Evolutionary conservation across 2,113 vertebrate species (phyloP).

Genomic region (Pelmatolapia mariae): DNA sequence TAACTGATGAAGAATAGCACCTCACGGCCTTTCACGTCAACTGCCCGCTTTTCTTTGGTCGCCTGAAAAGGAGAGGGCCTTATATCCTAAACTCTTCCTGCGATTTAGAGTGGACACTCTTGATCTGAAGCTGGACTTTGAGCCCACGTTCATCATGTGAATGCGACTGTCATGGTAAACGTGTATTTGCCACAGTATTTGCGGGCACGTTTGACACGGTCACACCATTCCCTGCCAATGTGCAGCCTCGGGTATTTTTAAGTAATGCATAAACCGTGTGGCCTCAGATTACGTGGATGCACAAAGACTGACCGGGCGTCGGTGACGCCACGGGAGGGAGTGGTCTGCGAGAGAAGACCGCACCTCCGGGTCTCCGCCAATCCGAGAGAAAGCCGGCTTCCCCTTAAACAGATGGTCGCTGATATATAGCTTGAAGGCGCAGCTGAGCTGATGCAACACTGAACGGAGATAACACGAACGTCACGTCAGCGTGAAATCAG

Average conservation of each 20-base stretch:
- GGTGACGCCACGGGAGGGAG: neutral
- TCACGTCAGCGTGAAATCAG: neutral
- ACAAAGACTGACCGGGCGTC: neutral
- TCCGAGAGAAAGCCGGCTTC: conserved; percentile 60
- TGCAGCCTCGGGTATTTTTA: neutral
- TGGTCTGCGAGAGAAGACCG: conserved; percentile 43
- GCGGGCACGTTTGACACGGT: neutral
- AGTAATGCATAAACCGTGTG: neutral
- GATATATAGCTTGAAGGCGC: conserved; percentile 44
- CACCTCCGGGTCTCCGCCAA: conserved; percentile 71
- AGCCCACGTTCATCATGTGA: neutral
- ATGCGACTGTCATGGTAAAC: neutral
- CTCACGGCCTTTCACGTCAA: neutral
- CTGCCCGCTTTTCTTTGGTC: neutral
- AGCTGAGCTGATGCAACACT: conserved; percentile 78
- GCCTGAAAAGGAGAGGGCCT: neutral
- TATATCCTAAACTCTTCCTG: neutral
- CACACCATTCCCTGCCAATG: neutral
- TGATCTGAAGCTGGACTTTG: neutral
- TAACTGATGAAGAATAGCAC: neutral
- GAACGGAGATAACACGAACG: conserved; percentile 13
- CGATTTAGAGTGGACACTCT: neutral
- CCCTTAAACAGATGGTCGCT: conserved; percentile 36
- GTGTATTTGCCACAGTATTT: neutral
- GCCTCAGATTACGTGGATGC: neutral